A percentile compares a stretch with the other conserved stretches of the same genome.
These are phyloP conservation scores for Parotia lawesii DNA, from an alignment of 2,113 vertebrate species.

Conservation along the genomic window DNA sequence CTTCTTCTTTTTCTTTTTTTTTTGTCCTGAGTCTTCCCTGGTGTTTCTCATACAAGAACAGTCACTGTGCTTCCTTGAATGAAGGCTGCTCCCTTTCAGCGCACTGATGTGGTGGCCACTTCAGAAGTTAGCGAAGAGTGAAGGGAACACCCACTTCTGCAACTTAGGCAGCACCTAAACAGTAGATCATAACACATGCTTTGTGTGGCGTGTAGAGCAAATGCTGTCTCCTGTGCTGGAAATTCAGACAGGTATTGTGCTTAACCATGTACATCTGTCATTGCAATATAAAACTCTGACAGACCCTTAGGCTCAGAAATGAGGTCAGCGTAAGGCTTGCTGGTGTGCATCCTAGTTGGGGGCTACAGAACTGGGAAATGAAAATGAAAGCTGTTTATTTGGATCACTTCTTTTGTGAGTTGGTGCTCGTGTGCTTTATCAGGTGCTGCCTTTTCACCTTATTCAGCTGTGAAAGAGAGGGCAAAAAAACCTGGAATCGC, in stretches of 20 bases:
- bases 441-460: not conserved
- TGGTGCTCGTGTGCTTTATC: not conserved
- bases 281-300: not conserved
- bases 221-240: rapidly evolving
- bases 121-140: not conserved
- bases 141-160: not conserved
- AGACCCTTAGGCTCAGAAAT: not conserved
- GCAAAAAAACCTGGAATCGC: not conserved
- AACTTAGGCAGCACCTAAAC: not conserved
- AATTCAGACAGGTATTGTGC: not conserved
- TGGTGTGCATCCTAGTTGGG: not conserved
- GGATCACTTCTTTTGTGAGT: not conserved
- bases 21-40: not conserved
- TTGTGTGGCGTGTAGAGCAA: not conserved
- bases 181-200: not conserved
- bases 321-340: not conserved
- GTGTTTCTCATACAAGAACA: not conserved
- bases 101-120: not conserved
- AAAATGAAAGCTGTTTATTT: not conserved
- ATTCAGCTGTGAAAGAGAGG: not conserved
- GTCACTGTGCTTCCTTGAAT: not conserved
- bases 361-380: not conserved
- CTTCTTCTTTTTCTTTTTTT: too few species aligned
- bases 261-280: not conserved
- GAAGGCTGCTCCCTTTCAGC: not conserved